These are phyloP conservation scores for Irena cyanogastra DNA, from an alignment of 2,113 vertebrate species.

Conservation along the genomic window DNA sequence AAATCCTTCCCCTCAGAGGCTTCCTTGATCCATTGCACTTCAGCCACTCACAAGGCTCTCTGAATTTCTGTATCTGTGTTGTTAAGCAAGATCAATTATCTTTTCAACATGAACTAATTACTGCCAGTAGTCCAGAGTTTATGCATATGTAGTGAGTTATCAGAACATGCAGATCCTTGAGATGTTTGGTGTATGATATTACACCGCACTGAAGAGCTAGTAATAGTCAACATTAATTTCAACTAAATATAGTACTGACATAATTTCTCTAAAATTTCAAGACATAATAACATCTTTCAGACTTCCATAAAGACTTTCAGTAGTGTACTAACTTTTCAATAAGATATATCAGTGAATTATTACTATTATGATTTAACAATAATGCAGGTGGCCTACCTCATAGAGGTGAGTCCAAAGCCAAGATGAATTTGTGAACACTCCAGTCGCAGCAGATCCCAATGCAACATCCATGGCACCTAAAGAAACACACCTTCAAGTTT, in stretches of 20 bases:
- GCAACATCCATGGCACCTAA: constrained; percentile 93
- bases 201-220: background rate
- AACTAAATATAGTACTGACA: background rate
- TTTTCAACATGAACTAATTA: background rate
- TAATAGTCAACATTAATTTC: background rate
- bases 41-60: background rate
- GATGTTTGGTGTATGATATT: background rate
- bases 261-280: background rate
- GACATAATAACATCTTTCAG: background rate
- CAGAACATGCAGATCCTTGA: background rate
- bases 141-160: background rate
- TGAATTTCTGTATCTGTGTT: background rate
- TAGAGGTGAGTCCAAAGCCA: constrained; percentile 90
- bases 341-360: background rate
- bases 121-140: background rate
- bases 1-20: background rate
- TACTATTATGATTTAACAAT: background rate
- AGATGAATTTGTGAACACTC: constrained; percentile 93
- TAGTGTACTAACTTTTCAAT: background rate
- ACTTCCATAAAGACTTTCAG: background rate
- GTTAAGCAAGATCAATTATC: background rate
- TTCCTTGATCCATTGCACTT: background rate
- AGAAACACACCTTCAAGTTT: background rate
- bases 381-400: constrained; percentile 43
- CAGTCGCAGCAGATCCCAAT: constrained; percentile 89